Conservation (phyloP, 1,140 invertebrate genomes). For the Arion vulgaris region DNA sequence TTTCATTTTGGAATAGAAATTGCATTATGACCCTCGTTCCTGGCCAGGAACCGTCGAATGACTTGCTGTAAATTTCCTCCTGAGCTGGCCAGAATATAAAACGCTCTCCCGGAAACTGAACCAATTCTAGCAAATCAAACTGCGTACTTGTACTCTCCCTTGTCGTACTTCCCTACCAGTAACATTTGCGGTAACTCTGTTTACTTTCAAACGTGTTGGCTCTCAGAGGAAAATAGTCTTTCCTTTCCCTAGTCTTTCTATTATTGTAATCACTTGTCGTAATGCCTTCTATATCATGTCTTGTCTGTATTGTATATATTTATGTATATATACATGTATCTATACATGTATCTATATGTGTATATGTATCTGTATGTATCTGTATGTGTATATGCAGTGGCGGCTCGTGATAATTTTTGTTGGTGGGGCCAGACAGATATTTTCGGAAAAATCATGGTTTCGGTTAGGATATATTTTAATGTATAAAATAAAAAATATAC, state of each 20-base stretch:
- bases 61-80: neutral
- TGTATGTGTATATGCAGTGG: too few species aligned
- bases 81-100: neutral
- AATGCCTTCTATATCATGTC: neutral
- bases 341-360: too few species aligned
- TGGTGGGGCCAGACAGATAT: too few species aligned
- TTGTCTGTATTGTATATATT: neutral
- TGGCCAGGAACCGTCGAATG: neutral
- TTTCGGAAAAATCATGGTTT: too few species aligned
- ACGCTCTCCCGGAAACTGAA: neutral
- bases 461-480: too few species aligned
- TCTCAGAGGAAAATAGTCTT: neutral
- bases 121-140: neutral
- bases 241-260: neutral
- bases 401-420: too few species aligned
- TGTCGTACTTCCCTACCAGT: neutral
- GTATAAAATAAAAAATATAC: too few species aligned
- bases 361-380: too few species aligned
- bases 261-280: neutral
- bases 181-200: neutral
- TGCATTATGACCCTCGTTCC: neutral
- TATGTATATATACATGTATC: too few species aligned
- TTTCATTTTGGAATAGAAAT: conserved; percentile 10
- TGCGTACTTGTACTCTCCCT: neutral
- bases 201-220: neutral